Base-by-base conservation (phyloP, 2,888 invertebrate genomes). In the Venusia cambrica region DNA sequence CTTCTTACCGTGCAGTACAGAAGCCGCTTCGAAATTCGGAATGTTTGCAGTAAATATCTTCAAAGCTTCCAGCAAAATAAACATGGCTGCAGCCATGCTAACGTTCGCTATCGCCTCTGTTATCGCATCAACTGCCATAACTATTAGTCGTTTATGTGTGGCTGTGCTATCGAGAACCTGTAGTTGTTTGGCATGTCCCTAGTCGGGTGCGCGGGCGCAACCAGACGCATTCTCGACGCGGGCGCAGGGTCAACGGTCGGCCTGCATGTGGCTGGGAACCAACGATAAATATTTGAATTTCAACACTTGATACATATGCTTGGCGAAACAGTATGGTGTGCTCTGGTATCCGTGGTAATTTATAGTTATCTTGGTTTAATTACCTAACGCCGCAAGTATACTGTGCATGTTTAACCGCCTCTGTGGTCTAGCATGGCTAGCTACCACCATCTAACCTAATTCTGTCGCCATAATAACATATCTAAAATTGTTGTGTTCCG, bases 231-330 rank as follows among this genome's bases (percentile, higher is more conserved):
- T 64, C 67, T 63, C 57, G 51, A 62, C 70, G 62, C 60, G 64
- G 66, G 57, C 50, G 63, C 68, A 78, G 79, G 81, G 85, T 87
- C 85, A 87, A 87, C 73, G 85, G 79, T 84, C 85, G 81, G 55
- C 58, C 61, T 60, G 72, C 73, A 63, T 71, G 64, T 74, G 75
- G 74, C 67, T 85, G 85, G 75, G 85, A 84, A 84, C 79, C 64
- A 46, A 73, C 76, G 74, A 84, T 87, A 84, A 83, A 85, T 83
- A 83, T 84, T 87, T 83, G 76, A 80, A 81, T 83, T 83, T 83
- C 78, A 81, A 83, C 83, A 84, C 83, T 79, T 78, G 74, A 83
- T 78, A 77, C 81, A 84, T 76, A 79, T 77, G 79, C 77, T 80
- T 77, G 78, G 83, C 80, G 77, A 83, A 84, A 83, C 76, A 74